phyloP scores from a whole-genome alignment of 2,797 vertebrate genomes.

The Neoniphon sammara region DNA sequence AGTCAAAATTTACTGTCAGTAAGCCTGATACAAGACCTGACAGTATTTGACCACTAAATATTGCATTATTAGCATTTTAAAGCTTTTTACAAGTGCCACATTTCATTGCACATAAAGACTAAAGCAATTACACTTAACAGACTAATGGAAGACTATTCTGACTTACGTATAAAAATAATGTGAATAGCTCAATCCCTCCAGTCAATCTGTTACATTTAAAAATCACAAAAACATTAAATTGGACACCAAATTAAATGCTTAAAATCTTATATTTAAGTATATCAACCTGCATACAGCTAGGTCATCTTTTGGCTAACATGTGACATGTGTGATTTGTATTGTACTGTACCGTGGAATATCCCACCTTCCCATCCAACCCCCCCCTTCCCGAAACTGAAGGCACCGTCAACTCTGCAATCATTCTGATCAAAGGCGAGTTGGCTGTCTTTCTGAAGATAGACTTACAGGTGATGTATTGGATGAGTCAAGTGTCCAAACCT shows the following conservation, averaged over 20 bases:
- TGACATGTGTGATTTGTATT: slow-evolving; percentile 46
- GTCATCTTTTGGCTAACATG: slow-evolving; percentile 9
- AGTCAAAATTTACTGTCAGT: too few species aligned
- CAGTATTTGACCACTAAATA: not conserved
- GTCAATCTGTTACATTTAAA: not conserved
- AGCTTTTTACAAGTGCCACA: too few species aligned
- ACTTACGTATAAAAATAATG: not conserved
- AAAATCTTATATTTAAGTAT: too few species aligned
- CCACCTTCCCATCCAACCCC: not conserved
- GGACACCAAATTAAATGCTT: too few species aligned
- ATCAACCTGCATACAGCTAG: not conserved
- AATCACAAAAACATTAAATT: too few species aligned
- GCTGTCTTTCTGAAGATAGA: slow-evolving; percentile 61
- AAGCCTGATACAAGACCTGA: not conserved
- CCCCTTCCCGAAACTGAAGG: slow-evolving; percentile 26
- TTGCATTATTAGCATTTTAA: too few species aligned
- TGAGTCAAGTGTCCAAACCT: slow-evolving; percentile 63
- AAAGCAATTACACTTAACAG: too few species aligned
- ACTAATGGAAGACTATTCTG: too few species aligned
- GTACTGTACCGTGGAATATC: slow-evolving; percentile 21
- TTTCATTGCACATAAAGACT: too few species aligned
- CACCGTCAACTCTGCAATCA: slow-evolving; percentile 23
- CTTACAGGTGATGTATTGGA: slow-evolving; percentile 76
- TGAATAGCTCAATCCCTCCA: not conserved
- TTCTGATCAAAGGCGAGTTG: slow-evolving; percentile 65